Evolutionary conservation across 2,797 vertebrate genomes (phyloP).

Genomic region (Sciurus carolinensis): DNA sequence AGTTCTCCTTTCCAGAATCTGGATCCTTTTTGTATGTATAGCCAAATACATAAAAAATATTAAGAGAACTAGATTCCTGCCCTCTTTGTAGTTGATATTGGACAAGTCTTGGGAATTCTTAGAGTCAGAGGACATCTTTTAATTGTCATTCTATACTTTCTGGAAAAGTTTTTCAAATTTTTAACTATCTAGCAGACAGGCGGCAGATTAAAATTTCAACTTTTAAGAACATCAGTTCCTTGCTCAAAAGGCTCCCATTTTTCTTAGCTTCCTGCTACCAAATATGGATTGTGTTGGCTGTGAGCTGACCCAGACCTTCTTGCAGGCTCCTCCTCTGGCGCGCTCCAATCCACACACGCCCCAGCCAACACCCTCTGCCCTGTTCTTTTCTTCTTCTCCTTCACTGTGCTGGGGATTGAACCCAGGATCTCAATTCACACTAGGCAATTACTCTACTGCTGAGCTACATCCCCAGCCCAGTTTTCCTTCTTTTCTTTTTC

Average conservation of each 20-base stretch:
- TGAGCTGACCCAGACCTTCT: not conserved
- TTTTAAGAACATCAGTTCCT: not conserved
- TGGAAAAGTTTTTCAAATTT: not conserved
- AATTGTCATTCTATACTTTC: not conserved
- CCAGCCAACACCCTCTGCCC: not conserved
- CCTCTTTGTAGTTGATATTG: not conserved
- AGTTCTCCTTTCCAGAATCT: not conserved
- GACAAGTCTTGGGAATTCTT: not conserved
- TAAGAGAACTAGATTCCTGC: not conserved
- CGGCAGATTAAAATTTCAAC: not conserved
- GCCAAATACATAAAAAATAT: not conserved
- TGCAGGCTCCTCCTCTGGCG: not conserved
- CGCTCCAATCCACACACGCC: not conserved
- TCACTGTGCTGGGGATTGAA: no score
- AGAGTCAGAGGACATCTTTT: not conserved
- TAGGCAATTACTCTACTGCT: no score
- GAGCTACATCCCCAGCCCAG: no score
- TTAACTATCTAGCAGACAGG: not conserved
- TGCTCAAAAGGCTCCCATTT: not conserved
- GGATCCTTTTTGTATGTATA: not conserved
- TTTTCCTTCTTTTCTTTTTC: not conserved
- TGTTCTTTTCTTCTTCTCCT: not conserved
- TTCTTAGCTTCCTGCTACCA: not conserved
- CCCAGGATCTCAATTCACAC: no score
- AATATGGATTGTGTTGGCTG: not conserved